Percentiles rank a stretch among this genome's conserved stretches.
Conservation (phyloP, 2,888 invertebrate genomes). For the Iphiclides podalirius region DNA sequence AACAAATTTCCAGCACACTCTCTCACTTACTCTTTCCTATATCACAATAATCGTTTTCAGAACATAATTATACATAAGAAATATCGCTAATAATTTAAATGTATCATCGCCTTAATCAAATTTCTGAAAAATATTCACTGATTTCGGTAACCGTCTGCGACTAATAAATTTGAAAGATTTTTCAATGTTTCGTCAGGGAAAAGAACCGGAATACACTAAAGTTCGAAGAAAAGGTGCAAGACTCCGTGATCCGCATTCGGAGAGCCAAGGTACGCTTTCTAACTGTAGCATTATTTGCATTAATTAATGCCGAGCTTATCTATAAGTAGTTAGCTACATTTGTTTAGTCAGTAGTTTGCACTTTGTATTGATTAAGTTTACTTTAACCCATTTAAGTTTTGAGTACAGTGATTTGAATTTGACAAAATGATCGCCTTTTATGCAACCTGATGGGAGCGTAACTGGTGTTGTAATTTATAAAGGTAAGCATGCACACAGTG, state of each 20-base stretch:
- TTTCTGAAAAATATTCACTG: no score
- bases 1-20: no score
- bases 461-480: constrained; percentile 76
- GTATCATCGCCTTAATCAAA: no score
- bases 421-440: constrained; percentile 77
- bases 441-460: constrained; percentile 78
- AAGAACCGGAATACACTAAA: constrained; percentile 91
- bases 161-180: no score
- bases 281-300: constrained; percentile 18
- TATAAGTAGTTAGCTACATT: constrained; percentile 70
- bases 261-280: constrained; percentile 86
- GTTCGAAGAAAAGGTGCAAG: constrained; percentile 90
- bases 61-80: no score
- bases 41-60: no score
- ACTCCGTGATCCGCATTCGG: constrained; percentile 89
- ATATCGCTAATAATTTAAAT: no score
- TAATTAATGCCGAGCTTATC: constrained; percentile 54
- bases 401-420: constrained; percentile 71
- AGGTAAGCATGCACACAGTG: constrained; percentile 79
- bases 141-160: no score
- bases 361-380: constrained; percentile 64
- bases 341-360: constrained; percentile 73
- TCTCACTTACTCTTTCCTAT: no score
- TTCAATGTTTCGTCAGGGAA: no score
- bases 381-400: constrained; percentile 67